Evolutionary conservation across 2,113 vertebrate species (phyloP).

Genomic region (Coturnix japonica): DNA sequence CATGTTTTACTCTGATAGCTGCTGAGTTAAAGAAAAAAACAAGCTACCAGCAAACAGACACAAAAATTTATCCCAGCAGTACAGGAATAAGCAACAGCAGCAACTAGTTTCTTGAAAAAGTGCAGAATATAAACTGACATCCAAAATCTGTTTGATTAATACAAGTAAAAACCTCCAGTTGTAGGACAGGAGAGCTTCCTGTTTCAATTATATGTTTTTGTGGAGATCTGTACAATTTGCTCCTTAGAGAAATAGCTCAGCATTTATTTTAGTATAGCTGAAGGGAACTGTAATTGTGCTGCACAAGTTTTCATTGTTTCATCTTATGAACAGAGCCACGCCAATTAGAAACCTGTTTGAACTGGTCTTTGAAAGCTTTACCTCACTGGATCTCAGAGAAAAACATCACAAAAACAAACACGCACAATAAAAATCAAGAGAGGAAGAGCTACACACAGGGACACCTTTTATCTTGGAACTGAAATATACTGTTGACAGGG

Average conservation of each 20-base stretch:
- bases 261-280: background rate
- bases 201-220: background rate
- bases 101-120: background rate
- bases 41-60: background rate
- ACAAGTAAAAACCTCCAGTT: background rate
- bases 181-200: background rate
- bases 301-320: background rate
- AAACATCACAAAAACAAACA: background rate
- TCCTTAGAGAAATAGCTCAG: background rate
- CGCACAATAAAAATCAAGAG: background rate
- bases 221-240: background rate
- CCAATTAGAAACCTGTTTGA: background rate
- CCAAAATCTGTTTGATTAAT: background rate
- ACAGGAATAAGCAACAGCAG: background rate
- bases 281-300: background rate
- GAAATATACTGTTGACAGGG: background rate
- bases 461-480: background rate
- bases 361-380: background rate
- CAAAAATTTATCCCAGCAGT: background rate
- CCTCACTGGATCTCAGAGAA: background rate
- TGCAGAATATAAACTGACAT: background rate
- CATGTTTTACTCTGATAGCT: background rate
- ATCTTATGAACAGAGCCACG: background rate
- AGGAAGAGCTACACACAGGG: background rate
- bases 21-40: background rate